phyloP scores from a whole-genome alignment of 2,888 invertebrate genomes.

The Drosophila phalerata region DNA sequence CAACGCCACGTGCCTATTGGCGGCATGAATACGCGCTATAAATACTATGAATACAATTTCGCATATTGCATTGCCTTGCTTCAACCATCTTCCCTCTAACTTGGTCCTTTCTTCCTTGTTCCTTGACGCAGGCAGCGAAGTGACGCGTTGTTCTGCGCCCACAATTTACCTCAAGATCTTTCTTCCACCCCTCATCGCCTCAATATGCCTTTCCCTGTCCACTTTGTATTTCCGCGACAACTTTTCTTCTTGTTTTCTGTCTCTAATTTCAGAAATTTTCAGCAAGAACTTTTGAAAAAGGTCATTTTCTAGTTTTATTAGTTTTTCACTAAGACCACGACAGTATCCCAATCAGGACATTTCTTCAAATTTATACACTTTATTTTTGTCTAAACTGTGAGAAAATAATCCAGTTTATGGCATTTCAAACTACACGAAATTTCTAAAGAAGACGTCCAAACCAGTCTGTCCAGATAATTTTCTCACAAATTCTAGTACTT shows the following conservation, averaged over 20 bases:
- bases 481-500: constrained; percentile 55
- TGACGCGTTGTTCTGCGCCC: not conserved
- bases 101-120: not conserved
- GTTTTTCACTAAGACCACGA: not conserved
- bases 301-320: not conserved
- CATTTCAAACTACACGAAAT: not conserved
- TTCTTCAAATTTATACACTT: not conserved
- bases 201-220: constrained; percentile 5
- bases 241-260: not conserved
- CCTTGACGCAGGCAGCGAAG: not conserved
- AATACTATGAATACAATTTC: constrained; percentile 19
- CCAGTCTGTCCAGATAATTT: constrained; percentile 67
- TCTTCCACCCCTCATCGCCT: not conserved
- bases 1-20: constrained; percentile 56
- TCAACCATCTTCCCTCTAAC: not conserved
- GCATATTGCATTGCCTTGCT: not conserved
- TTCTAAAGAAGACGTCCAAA: constrained; percentile 28
- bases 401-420: constrained; percentile 61
- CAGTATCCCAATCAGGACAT: not conserved
- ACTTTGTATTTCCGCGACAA: not conserved
- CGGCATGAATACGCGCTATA: constrained; percentile 23
- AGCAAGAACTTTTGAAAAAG: not conserved
- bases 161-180: constrained; percentile 2
- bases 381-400: constrained; percentile 23
- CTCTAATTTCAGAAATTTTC: not conserved